Percentiles rank a stretch among this genome's conserved stretches.
These are phyloP conservation scores for Sinodicranocentrus sp. DNA, from an alignment of 2,888 invertebrate genomes.

Conservation along the genomic window DNA sequence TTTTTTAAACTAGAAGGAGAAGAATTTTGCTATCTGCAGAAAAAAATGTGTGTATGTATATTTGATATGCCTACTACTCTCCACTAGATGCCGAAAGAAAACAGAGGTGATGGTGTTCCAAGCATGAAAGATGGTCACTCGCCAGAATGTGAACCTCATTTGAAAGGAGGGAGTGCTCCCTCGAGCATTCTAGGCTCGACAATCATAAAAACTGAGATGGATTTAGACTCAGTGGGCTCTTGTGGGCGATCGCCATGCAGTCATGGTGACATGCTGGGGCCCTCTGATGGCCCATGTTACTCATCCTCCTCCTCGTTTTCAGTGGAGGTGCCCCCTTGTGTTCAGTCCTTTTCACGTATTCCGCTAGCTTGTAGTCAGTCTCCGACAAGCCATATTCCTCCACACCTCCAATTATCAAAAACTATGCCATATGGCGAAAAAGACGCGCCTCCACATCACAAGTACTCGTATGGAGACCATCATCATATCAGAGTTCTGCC, in stretches of 20 bases:
- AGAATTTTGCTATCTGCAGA: too few relatives aligned
- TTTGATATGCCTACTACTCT: conserved; percentile 36
- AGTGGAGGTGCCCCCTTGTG: conserved; percentile 33
- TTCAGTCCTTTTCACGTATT: conserved; percentile 50
- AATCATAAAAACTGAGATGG: conserved; percentile 64
- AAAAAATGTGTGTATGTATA: too few relatives aligned
- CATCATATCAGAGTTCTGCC: conserved; percentile 60
- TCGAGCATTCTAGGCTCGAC: not conserved
- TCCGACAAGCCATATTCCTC: conserved; percentile 30
- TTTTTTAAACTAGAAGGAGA: too few relatives aligned
- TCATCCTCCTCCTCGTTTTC: conserved; percentile 44
- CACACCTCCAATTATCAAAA: conserved; percentile 43
- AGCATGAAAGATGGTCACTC: conserved; percentile 51
- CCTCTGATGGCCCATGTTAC: conserved; percentile 56
- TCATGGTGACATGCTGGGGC: conserved; percentile 55
- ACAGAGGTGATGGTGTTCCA: conserved; percentile 67
- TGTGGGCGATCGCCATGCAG: conserved; percentile 60
- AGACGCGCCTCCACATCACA: conserved; percentile 54
- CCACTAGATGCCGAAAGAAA: conserved; percentile 76
- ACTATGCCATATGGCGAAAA: conserved; percentile 40
- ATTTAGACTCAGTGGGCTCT: conserved; percentile 55
- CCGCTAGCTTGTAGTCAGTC: conserved; percentile 51
- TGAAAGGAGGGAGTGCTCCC: conserved; percentile 55
- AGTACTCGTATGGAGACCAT: conserved; percentile 54
- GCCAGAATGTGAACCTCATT: conserved; percentile 46